These are phyloP conservation scores for Temnothorax nylanderi DNA, from an alignment of 1,140 invertebrate species.

Conservation along the genomic window DNA sequence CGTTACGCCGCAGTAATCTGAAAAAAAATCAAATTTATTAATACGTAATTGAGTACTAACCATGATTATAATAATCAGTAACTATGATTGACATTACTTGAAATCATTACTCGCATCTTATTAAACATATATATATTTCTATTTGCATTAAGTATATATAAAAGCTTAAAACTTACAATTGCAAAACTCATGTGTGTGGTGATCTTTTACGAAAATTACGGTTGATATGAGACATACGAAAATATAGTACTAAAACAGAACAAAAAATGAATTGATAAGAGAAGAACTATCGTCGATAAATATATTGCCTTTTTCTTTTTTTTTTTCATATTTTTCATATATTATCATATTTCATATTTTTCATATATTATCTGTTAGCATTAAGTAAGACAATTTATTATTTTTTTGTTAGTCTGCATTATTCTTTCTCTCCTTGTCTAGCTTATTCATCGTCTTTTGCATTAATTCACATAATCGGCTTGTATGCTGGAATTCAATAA, in stretches of 20 bases:
- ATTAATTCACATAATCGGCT: slow-evolving; percentile 1
- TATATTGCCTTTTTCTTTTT: not conserved
- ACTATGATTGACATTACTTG: not conserved
- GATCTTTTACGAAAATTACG: not conserved
- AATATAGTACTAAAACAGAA: not conserved
- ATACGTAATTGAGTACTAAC: not conserved
- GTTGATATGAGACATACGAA: not conserved
- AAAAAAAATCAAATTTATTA: slow-evolving; percentile 2
- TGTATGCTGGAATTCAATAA: slow-evolving; percentile 14
- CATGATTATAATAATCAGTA: not conserved
- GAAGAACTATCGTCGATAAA: not conserved
- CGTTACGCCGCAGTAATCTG: not conserved
- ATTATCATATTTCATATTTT: too few relatives aligned
- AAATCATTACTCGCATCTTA: not conserved
- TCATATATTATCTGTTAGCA: not conserved
- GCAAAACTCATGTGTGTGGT: too few relatives aligned
- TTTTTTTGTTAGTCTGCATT: not conserved
- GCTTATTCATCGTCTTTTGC: not conserved
- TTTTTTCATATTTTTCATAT: too few relatives aligned
- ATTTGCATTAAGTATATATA: not conserved
- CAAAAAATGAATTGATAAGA: not conserved
- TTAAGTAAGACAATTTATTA: not conserved
- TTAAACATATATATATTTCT: not conserved
- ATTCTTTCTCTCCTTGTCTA: not conserved
- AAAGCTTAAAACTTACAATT: slow-evolving; percentile 4